phyloP scores from a whole-genome alignment of 2,113 vertebrate species.

The Lycocorax pyrrhopterus region DNA sequence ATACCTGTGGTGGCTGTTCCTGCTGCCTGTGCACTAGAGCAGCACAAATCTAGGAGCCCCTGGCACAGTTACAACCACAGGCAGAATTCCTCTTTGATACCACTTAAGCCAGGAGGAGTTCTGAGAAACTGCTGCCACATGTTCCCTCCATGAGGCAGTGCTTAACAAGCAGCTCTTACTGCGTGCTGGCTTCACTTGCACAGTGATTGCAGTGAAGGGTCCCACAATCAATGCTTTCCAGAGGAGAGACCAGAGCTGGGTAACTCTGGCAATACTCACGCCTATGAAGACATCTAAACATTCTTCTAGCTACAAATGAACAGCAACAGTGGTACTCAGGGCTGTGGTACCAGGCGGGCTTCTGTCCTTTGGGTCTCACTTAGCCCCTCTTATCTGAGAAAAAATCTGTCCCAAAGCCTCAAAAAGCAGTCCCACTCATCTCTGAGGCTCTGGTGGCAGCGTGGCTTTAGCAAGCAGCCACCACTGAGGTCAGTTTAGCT shows the following conservation, averaged over 20 bases:
- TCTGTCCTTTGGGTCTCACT: neutral
- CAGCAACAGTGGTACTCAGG: neutral
- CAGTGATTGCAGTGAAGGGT: neutral
- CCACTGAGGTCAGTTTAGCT: neutral
- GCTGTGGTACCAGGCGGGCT: neutral
- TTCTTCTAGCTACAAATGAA: neutral
- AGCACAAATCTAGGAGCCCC: neutral
- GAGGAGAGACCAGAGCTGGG: neutral
- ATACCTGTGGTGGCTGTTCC: neutral
- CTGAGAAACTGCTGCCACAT: constrained; percentile 35
- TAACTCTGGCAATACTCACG: neutral
- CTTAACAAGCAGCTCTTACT: neutral
- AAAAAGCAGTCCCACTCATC: neutral
- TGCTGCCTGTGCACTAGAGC: neutral
- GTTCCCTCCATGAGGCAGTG: neutral
- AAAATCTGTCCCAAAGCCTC: neutral
- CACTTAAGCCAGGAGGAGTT: constrained; percentile 6
- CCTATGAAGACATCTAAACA: neutral
- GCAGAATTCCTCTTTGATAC: constrained; percentile 33
- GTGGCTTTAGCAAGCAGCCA: neutral
- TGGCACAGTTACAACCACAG: constrained; percentile 1
- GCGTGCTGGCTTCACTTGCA: neutral
- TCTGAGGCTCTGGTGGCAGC: neutral
- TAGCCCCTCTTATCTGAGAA: neutral
- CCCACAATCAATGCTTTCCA: neutral